A percentile compares a stretch with the other conserved stretches of the same genome.
Conservation (phyloP, 2,888 invertebrate genomes). For the Scelioninae gen. 2 region DNA sequence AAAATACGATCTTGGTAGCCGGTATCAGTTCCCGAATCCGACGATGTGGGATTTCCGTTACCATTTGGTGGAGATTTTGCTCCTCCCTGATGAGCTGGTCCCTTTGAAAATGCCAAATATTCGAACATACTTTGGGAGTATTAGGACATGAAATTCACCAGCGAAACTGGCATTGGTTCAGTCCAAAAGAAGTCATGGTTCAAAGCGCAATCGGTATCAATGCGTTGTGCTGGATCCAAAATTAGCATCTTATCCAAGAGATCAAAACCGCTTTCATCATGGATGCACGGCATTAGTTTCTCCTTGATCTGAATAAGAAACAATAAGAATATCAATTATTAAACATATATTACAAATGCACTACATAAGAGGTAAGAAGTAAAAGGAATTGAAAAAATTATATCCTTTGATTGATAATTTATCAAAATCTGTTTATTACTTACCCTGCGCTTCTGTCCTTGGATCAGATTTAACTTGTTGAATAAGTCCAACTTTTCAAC, state of each 20-base stretch:
- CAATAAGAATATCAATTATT: slow-evolving; percentile 1
- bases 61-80: too few relatives aligned
- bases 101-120: slow-evolving; percentile 76
- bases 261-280: slow-evolving; percentile 94
- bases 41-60: too few relatives aligned
- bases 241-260: slow-evolving; percentile 93
- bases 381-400: too few relatives aligned
- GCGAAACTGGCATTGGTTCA: slow-evolving; percentile 95
- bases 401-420: too few relatives aligned
- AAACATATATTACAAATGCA: too few relatives aligned
- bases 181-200: slow-evolving; percentile 99
- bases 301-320: background rate
- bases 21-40: too few relatives aligned
- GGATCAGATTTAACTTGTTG: slow-evolving; percentile 90
- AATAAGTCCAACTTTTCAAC: slow-evolving; percentile 93
- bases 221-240: slow-evolving; percentile 91
- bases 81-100: too few relatives aligned
- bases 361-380: too few relatives aligned
- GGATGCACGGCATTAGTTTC: slow-evolving; percentile 83
- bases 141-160: slow-evolving; percentile 91
- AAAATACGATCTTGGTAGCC: too few relatives aligned
- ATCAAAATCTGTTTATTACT: background rate
- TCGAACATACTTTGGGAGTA: slow-evolving; percentile 92
- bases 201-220: slow-evolving; percentile 93
- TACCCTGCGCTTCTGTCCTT: slow-evolving; percentile 91